These are phyloP conservation scores for Priapulus caudatus DNA, from an alignment of 2,888 invertebrate species.

Conservation along the genomic window DNA sequence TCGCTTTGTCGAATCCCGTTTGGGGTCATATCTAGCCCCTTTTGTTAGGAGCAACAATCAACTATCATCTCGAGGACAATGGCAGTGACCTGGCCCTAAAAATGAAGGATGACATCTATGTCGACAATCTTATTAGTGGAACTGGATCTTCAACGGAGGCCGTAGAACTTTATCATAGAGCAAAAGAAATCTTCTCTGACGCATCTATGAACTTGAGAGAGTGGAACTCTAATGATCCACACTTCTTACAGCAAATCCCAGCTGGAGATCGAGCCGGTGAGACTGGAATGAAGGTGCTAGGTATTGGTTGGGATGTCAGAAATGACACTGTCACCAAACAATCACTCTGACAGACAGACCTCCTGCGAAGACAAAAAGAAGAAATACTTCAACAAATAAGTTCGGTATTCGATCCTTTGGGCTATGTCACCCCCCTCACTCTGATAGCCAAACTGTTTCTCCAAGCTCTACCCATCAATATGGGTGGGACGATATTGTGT, in stretches of 20 bases:
- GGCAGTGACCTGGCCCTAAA: not conserved
- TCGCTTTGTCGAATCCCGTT: constrained; percentile 18
- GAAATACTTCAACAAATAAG: not conserved
- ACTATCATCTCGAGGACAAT: constrained; percentile 13
- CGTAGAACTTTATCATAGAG: not conserved
- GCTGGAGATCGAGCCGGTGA: not conserved
- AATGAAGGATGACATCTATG: constrained; percentile 18
- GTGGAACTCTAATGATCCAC: constrained; percentile 17
- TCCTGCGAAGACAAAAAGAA: too few relatives aligned
- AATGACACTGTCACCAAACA: constrained; percentile 16
- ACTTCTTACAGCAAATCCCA: constrained; percentile 8
- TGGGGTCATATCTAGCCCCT: constrained; percentile 18
- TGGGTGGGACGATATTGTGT: too few relatives aligned
- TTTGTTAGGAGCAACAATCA: constrained; percentile 17
- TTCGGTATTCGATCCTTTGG: not conserved
- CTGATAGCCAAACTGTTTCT: not conserved
- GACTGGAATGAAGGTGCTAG: constrained; percentile 14
- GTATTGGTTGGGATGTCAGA: constrained; percentile 21
- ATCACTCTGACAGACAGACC: too few relatives aligned
- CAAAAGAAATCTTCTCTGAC: constrained; percentile 13
- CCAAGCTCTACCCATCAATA: too few relatives aligned
- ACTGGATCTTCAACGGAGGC: not conserved
- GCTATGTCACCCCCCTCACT: not conserved
- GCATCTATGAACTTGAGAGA: constrained; percentile 19
- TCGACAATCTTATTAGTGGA: constrained; percentile 20